phyloP scores from a whole-genome alignment of 2,888 invertebrate genomes.

The Parthenolecanium corni region DNA sequence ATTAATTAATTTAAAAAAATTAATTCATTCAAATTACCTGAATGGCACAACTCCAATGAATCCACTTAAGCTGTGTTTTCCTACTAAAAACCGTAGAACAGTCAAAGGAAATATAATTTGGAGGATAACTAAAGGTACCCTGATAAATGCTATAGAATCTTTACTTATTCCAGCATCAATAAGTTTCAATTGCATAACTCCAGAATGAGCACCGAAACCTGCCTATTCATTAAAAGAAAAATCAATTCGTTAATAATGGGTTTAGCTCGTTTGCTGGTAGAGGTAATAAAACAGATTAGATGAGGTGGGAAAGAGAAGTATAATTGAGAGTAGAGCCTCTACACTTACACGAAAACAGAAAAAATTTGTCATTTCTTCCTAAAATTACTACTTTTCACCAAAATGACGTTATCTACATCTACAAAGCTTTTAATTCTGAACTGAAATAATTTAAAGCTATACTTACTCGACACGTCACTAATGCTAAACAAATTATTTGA shows the following conservation, averaged over 20 bases:
- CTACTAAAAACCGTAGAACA: conserved; percentile 69
- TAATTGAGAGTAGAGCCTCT: too few relatives aligned
- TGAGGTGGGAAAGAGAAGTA: too few relatives aligned
- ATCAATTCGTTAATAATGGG: neutral
- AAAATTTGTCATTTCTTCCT: too few relatives aligned
- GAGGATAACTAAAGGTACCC: conserved; percentile 83
- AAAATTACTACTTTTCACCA: too few relatives aligned
- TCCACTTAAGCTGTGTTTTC: conserved; percentile 76
- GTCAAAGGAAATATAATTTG: conserved; percentile 84
- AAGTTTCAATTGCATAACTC: conserved; percentile 84
- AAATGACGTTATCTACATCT: too few relatives aligned
- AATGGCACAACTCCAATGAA: conserved; percentile 80
- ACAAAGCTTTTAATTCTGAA: too few relatives aligned
- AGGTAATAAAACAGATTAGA: too few relatives aligned
- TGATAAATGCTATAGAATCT: conserved; percentile 82
- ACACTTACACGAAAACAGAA: too few relatives aligned
- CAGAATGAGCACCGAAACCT: conserved; percentile 89
- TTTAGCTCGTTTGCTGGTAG: too few relatives aligned
- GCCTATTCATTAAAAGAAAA: conserved; percentile 52
- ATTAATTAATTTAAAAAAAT: neutral
- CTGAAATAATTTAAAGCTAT: neutral
- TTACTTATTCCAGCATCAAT: conserved; percentile 93
- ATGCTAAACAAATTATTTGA: conserved; percentile 59
- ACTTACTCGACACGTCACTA: conserved; percentile 56
- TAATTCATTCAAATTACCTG: conserved; percentile 39